Evolutionary conservation across 2,888 invertebrate species (phyloP), one percentile per base, ranked within the genome.

Genomic region (Hoplodrina blanda): DNA sequence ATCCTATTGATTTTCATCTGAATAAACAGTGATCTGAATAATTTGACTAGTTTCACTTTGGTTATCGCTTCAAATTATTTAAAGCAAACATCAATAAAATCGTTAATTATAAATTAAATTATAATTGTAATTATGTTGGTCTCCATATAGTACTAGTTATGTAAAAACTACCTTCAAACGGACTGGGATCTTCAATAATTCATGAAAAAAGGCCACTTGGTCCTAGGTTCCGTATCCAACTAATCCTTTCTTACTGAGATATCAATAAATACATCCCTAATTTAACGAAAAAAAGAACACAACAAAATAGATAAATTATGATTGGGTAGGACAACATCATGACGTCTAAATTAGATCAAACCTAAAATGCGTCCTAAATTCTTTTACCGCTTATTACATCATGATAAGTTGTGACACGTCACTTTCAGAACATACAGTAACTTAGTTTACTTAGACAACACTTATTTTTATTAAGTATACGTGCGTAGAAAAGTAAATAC

Each of bases 341-440:
- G 57, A 53, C 57, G 73, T 63, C 63, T 53, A 57, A 69, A 78
- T 78, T 64, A 37, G 53, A 64, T 72, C 49, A 69, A 52, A 30
- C 60, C 68, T 65, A 59, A 81, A 70, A 66, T 37, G 37, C 49
- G 60, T 33, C 69, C 68, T 64, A 71, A 73, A 73, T 77, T 73
- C 52, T 62, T 70, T 68, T 68, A 73, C 62, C 62, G 11, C 52
- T 69, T 73, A 75, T 73, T 69, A 76, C 68, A 61, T 69, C 70
- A 69, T 74, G 52, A 84, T 78, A 62, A 76, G 53, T 64, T 76
- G 37, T 71, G 75, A 73, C 82, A 79, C 53, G 37, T 64, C 68
- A 56, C 70, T 81, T 64, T 66, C 30, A 61, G 30, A 62, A 62
- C 49, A 19, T 30, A 80, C 56, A 41, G 66, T 78, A 81, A 78